Conservation (phyloP, 2,113 vertebrate species). For the Hymenochirus boettgeri region DNA sequence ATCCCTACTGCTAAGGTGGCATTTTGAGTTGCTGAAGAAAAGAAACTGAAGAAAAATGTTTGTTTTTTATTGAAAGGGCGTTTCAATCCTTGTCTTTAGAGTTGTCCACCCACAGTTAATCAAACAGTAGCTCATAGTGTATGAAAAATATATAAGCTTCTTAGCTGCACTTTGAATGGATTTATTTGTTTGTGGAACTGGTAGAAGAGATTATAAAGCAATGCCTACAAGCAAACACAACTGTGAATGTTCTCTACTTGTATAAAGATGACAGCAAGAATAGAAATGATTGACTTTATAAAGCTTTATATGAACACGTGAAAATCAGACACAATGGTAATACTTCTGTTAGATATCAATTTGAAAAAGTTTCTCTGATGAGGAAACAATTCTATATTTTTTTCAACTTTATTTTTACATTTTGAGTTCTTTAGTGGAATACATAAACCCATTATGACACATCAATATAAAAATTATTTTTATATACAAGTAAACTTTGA, state of each 20-base stretch:
- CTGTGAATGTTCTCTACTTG: slow-evolving; percentile 29
- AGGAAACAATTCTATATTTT: no score
- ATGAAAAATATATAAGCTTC: slow-evolving; percentile 30
- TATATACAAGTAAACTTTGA: no score
- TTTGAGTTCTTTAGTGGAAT: no score
- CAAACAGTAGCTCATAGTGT: slow-evolving; percentile 35
- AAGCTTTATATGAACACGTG: neutral
- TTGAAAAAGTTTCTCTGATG: no score
- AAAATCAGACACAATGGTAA: neutral
- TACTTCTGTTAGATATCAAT: no score
- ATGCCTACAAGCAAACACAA: slow-evolving; percentile 32
- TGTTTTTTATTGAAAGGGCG: neutral
- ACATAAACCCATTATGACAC: no score
- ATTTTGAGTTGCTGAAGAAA: neutral
- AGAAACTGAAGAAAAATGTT: neutral
- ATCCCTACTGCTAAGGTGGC: no score
- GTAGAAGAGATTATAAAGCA: slow-evolving; percentile 29
- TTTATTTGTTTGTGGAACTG: slow-evolving; percentile 32
- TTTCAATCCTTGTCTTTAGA: slow-evolving; percentile 1
- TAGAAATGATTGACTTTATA: slow-evolving; percentile 1
- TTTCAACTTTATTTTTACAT: no score
- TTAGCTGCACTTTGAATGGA: slow-evolving; percentile 28
- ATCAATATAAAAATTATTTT: no score
- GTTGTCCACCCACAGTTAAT: slow-evolving; percentile 31
- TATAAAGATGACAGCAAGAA: slow-evolving; percentile 11